Evolutionary conservation across 2,113 vertebrate genomes (phyloP), one percentile per base, ranked within the genome.

Genomic region (Lethenteron camtschaticum): DNA sequence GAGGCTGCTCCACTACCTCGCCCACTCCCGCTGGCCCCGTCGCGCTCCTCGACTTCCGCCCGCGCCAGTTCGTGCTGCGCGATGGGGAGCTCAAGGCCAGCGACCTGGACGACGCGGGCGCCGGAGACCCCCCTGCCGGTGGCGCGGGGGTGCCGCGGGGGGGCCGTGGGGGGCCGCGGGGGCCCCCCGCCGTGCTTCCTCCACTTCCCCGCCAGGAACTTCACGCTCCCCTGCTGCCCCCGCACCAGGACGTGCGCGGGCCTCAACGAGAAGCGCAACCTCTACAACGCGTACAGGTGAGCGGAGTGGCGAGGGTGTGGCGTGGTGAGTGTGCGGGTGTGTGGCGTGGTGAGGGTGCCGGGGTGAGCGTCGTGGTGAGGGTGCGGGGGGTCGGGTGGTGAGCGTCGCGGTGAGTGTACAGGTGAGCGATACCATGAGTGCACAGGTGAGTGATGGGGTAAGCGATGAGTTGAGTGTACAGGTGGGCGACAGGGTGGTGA

Each of bases 211-310:
- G 79, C 83, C 56, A 82, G 79, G 73, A 89, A 81, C 72, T 90
- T 91, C 69, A 79, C 76, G 57, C 71, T 85, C 71, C 77, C 75
- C 3, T 92, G 89, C 3, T 90, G 88, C 73, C 80, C 82, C 1
- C 1, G 55, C 0, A 68, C 0, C 13, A 81, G 83, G 18, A 77
- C 79, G 55, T 92, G 89, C 0, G 76, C 82, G 71, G 81, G 84
- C 12, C 77, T 88, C 72, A 88, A 87, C 9, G 85, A 90, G 74
- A 88, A 84, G 80, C 86, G 80, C 77, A 91, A 92, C 76, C 83
- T 90, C 72, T 92, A 90, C 79, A 92, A 91, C 59, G 87, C 87
- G 0, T 88, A 87, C 77, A 83, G 87, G 88, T 92, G 78, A 2
- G 60, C 24, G 24, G 24, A 4, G 24, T 6, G 41, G 41, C 6